Conservation (phyloP, 2,797 vertebrate genomes). For the Choloepus didactylus region DNA sequence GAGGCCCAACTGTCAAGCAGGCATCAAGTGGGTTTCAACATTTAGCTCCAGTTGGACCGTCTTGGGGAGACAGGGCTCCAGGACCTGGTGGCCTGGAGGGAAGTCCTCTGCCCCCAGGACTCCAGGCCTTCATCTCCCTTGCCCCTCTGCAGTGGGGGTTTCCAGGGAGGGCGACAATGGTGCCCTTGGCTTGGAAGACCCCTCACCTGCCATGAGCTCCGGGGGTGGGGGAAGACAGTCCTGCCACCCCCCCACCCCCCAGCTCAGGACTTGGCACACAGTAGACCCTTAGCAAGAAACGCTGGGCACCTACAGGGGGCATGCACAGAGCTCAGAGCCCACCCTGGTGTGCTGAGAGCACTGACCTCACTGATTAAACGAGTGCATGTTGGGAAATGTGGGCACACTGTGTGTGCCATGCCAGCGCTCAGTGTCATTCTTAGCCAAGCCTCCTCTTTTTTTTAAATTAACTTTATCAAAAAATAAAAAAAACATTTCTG, state of each 20-base stretch:
- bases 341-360: too few species aligned
- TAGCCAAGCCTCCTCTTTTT: too few species aligned
- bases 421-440: too few species aligned
- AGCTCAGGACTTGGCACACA: neutral
- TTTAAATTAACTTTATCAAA: too few species aligned
- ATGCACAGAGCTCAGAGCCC: neutral
- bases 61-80: neutral
- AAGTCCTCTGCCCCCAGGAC: neutral
- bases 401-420: too few species aligned
- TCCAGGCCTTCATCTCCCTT: neutral
- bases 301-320: neutral
- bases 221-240: neutral
- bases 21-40: neutral
- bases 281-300: neutral
- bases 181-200: fast-evolving
- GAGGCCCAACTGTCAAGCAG: neutral
- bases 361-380: too few species aligned
- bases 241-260: neutral
- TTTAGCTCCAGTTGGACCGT: too few species aligned
- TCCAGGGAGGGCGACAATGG: neutral
- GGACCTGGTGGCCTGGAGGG: neutral
- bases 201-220: neutral
- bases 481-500: too few species aligned
- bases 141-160: neutral
- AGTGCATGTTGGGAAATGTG: too few species aligned